Percentiles rank a stretch among this genome's conserved stretches.
These are phyloP conservation scores for Phaonia tiefii DNA, from an alignment of 2,888 invertebrate species.

Conservation along the genomic window DNA sequence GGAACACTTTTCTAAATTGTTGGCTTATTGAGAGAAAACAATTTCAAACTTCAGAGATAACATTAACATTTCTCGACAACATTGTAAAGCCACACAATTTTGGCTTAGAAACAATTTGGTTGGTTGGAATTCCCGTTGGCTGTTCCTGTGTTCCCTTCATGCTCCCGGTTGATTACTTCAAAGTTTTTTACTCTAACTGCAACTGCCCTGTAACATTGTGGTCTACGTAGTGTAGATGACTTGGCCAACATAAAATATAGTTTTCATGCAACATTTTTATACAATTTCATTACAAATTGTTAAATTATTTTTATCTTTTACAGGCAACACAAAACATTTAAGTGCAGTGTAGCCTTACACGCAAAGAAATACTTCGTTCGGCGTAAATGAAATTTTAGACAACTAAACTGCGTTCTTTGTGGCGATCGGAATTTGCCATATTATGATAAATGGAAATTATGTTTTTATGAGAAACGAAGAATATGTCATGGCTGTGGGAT, in stretches of 20 bases:
- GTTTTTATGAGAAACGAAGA: too few species aligned
- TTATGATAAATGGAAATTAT: too few species aligned
- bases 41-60: slow-evolving; percentile 27
- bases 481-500: too few species aligned
- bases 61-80: slow-evolving; percentile 30
- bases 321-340: too few species aligned
- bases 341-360: too few species aligned
- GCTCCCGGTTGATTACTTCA: slow-evolving; percentile 13
- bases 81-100: slow-evolving; percentile 51
- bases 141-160: background rate
- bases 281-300: slow-evolving; percentile 48
- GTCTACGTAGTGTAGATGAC: background rate
- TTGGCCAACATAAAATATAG: slow-evolving; percentile 30
- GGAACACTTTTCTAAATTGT: background rate
- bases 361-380: too few species aligned
- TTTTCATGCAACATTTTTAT: slow-evolving; percentile 50
- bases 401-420: too few species aligned
- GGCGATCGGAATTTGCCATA: too few species aligned
- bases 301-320: slow-evolving; percentile 15
- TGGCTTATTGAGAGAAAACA: background rate
- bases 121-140: background rate
- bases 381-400: too few species aligned
- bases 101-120: slow-evolving; percentile 50
- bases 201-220: slow-evolving; percentile 43
- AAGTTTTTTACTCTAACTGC: background rate